Conservation (phyloP, 2,797 vertebrate species). For the Mus minutoides region DNA sequence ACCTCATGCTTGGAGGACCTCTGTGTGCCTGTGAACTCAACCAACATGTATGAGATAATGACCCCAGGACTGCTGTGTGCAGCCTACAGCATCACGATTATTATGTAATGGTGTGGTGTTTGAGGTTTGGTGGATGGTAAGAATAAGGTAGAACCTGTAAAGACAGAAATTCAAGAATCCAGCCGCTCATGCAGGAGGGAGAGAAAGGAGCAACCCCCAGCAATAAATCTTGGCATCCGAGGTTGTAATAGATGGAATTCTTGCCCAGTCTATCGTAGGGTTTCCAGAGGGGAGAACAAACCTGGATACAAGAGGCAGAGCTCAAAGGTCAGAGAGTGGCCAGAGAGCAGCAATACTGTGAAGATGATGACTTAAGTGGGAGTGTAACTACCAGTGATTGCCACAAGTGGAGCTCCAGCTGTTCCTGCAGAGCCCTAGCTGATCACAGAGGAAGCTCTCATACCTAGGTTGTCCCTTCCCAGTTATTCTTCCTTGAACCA, state of each 20-base stretch:
- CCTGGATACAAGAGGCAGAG: background rate
- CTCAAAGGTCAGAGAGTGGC: background rate
- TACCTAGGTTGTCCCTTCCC: background rate
- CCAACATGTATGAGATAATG: background rate
- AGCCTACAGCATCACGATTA: background rate
- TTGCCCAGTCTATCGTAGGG: background rate
- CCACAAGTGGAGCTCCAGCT: background rate
- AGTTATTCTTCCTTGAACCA: background rate
- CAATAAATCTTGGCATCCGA: background rate
- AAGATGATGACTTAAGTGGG: background rate
- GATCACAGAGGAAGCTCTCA: background rate
- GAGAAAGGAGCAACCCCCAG: background rate
- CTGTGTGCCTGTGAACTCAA: background rate
- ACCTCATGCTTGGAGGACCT: background rate
- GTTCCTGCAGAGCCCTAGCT: background rate
- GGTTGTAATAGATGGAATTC: background rate
- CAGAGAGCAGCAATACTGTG: background rate
- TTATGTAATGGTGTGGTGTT: background rate
- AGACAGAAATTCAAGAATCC: background rate
- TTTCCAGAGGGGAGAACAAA: background rate
- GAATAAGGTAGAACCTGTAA: background rate
- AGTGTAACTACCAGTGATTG: background rate
- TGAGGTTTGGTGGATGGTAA: background rate
- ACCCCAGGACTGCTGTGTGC: background rate
- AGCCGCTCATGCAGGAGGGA: background rate